phyloP scores from a whole-genome alignment of 1,140 invertebrate species.

The Drosophila novamexicana region DNA sequence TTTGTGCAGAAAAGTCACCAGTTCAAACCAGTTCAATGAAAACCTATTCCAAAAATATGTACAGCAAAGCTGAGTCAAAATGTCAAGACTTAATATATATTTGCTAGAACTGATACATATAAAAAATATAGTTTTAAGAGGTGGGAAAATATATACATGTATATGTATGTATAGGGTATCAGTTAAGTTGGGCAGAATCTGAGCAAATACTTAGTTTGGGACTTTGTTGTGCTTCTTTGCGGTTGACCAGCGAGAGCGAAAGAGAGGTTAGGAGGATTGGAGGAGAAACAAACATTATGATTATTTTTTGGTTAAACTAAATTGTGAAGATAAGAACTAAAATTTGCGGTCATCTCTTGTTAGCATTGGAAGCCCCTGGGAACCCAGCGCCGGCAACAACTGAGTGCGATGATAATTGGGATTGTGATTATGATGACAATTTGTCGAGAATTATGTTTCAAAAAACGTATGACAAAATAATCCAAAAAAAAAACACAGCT shows the following conservation, averaged over 20 bases:
- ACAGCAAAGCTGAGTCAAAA: too few relatives aligned
- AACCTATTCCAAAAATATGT: too few relatives aligned
- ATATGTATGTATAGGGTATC: too few relatives aligned
- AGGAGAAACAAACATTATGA: constrained; percentile 23
- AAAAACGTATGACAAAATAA: not conserved
- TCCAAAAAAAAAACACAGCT: not conserved
- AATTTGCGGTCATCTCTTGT: constrained; percentile 54
- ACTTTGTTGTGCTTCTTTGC: too few relatives aligned
- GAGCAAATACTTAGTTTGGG: too few relatives aligned
- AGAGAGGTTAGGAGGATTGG: not conserved
- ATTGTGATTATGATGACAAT: constrained; percentile 25
- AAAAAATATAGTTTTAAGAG: too few relatives aligned
- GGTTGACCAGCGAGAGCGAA: not conserved
- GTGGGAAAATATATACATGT: too few relatives aligned
- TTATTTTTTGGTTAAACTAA: constrained; percentile 10
- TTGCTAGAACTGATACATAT: too few relatives aligned
- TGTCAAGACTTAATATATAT: too few relatives aligned
- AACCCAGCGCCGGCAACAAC: constrained; percentile 10
- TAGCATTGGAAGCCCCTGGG: constrained; percentile 38
- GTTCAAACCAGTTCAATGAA: too few relatives aligned
- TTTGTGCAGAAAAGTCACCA: too few relatives aligned
- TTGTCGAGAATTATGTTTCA: constrained; percentile 29
- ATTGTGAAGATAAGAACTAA: constrained; percentile 38
- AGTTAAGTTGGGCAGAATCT: too few relatives aligned
- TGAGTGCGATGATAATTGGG: constrained; percentile 33